Percentiles rank a stretch among this genome's conserved stretches.
phyloP scores from a whole-genome alignment of 2,113 vertebrate species.

The Chiloscyllium plagiosum region DNA sequence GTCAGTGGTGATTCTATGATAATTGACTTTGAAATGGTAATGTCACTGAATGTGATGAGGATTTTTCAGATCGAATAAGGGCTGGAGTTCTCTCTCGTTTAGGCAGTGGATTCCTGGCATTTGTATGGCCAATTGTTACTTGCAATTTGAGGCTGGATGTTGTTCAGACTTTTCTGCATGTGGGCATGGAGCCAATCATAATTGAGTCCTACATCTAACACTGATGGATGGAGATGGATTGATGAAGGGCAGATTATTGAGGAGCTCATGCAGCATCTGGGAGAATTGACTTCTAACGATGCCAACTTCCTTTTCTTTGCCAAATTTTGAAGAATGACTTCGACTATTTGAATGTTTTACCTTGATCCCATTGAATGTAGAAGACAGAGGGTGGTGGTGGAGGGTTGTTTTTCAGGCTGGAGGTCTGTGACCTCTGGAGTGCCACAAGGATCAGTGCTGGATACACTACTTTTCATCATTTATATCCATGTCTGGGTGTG shows the following conservation, averaged over 20 bases:
- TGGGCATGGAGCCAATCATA: not conserved
- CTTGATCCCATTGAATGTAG: not conserved
- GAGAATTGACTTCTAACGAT: not conserved
- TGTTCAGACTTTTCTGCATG: not conserved
- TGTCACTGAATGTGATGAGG: not conserved
- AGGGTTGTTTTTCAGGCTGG: too few relatives aligned
- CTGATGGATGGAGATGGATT: not conserved
- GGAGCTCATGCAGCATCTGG: not conserved
- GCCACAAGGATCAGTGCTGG: too few relatives aligned
- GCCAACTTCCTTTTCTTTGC: not conserved
- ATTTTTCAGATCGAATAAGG: too few relatives aligned
- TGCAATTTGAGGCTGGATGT: not conserved
- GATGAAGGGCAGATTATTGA: not conserved
- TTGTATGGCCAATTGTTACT: not conserved
- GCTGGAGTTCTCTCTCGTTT: not conserved
- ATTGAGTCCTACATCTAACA: not conserved
- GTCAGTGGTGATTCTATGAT: not conserved
- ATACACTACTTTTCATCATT: too few relatives aligned
- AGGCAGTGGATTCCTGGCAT: not conserved
- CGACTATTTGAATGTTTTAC: not conserved
- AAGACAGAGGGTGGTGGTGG: too few relatives aligned
- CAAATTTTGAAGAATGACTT: not conserved
- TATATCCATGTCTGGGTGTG: too few relatives aligned
- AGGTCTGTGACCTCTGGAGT: too few relatives aligned
- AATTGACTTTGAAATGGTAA: not conserved